Evolutionary conservation across 2,888 invertebrate species (phyloP).

Genomic region (Lasioglossum zephyrum): DNA sequence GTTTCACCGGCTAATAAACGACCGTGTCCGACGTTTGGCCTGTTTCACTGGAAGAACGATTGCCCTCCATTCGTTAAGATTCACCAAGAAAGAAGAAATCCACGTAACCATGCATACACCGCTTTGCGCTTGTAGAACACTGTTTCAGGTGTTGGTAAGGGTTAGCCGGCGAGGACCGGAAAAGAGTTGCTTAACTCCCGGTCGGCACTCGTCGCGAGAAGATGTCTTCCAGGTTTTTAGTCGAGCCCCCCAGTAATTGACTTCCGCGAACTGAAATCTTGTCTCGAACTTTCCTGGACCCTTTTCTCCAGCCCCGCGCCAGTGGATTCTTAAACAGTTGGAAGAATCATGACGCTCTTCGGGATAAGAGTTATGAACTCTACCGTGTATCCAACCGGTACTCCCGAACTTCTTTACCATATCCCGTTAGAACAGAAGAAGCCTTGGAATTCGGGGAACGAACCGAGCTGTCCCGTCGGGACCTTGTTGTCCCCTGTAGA

Average conservation of each 20-base stretch:
- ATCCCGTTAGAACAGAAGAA: conserved; percentile 23
- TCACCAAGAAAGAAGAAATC: conserved; percentile 23
- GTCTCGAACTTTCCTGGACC: conserved; percentile 53
- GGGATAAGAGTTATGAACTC: conserved; percentile 56
- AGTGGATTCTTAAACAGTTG: conserved; percentile 61
- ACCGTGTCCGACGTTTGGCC: conserved; percentile 19
- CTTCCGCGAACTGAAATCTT: conserved; percentile 63
- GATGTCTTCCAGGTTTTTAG: conserved; percentile 44
- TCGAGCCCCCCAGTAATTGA: conserved; percentile 61
- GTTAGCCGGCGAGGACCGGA: conserved; percentile 6
- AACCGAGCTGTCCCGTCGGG: background rate
- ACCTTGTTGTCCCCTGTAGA: background rate
- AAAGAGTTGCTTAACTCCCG: conserved; percentile 42
- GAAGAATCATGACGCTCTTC: conserved; percentile 47
- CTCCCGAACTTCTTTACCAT: conserved; percentile 27
- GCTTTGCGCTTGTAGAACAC: background rate
- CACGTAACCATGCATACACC: conserved; percentile 39
- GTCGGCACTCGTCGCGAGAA: conserved; percentile 13
- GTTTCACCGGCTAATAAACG: conserved; percentile 37
- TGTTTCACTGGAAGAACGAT: conserved; percentile 7
- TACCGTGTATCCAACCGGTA: conserved; percentile 33
- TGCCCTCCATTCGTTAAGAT: conserved; percentile 16
- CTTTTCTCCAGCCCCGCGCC: conserved; percentile 27
- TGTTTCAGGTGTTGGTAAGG: background rate
- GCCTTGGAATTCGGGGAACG: background rate